A percentile compares a stretch with the other conserved stretches of the same genome.
Conservation (phyloP, 2,113 vertebrate species). For the Lophius piscatorius region DNA sequence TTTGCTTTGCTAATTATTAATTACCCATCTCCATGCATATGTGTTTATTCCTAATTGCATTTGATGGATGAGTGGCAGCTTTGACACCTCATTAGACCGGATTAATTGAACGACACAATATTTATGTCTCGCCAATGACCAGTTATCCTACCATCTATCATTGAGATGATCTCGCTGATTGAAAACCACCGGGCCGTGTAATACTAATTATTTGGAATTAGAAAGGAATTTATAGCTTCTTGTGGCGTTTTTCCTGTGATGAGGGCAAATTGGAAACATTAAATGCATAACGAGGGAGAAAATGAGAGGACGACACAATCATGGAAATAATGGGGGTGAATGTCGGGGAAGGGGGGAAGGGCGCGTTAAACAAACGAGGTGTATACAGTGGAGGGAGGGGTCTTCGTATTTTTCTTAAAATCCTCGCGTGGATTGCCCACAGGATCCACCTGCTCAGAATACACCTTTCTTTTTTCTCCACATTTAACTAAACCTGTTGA, state of each 20-base stretch:
- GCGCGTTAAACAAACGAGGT: conserved; percentile 50
- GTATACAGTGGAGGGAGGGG: conserved; percentile 26
- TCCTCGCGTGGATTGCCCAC: conserved; percentile 59
- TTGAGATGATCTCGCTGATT: conserved; percentile 97
- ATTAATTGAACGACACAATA: conserved; percentile 99
- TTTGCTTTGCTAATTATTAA: conserved; percentile 83
- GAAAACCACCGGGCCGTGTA: conserved; percentile 97
- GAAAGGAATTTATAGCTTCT: conserved; percentile 94
- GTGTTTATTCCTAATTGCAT: conserved; percentile 90
- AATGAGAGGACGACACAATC: conserved; percentile 75
- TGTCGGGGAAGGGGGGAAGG: conserved; percentile 61
- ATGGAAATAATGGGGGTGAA: conserved; percentile 75
- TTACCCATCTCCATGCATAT: conserved; percentile 79
- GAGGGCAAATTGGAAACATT: conserved; percentile 81
- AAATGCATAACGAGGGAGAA: conserved; percentile 79
- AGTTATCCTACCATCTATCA: conserved; percentile 97
- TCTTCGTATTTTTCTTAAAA: conserved; percentile 38
- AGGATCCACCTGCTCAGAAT: conserved; percentile 70
- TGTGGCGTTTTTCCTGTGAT: conserved; percentile 78
- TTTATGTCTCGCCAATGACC: conserved; percentile 93
- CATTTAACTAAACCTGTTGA: conserved; percentile 63
- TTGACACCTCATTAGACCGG: conserved; percentile 94
- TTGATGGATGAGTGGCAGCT: conserved; percentile 97
- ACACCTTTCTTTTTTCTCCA: conserved; percentile 28
- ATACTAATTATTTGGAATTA: conserved; percentile 99